phyloP scores from a whole-genome alignment of 1,140 invertebrate genomes.

The Saccostrea echinata region DNA sequence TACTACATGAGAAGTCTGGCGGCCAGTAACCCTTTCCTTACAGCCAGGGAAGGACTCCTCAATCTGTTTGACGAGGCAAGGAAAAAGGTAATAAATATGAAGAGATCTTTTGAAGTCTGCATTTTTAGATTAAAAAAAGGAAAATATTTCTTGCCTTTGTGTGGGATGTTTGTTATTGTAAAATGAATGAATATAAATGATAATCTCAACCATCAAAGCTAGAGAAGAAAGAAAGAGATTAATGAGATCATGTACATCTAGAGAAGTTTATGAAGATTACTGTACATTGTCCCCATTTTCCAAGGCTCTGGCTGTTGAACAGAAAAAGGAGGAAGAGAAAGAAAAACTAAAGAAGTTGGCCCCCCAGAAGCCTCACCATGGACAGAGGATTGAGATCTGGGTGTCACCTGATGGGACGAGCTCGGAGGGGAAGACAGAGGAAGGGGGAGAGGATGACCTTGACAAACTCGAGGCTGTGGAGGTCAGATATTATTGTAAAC shows the following conservation, averaged over 20 bases:
- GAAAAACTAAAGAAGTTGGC: conserved; percentile 84
- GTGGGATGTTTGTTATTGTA: no score
- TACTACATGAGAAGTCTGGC: conserved; percentile 97
- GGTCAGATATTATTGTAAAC: conserved; percentile 78
- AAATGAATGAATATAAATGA: no score
- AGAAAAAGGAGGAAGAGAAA: conserved; percentile 90
- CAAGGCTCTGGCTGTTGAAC: conserved; percentile 73
- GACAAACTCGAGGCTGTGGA: conserved; percentile 86
- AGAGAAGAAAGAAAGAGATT: no score
- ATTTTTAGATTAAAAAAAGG: no score
- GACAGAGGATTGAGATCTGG: conserved; percentile 78
- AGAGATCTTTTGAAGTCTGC: neutral
- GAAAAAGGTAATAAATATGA: conserved; percentile 86
- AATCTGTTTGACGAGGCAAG: conserved; percentile 95
- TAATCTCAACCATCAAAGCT: no score
- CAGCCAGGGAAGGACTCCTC: conserved; percentile 92
- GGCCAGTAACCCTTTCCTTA: conserved; percentile 94
- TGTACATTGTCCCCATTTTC: neutral
- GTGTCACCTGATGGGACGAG: conserved; percentile 74
- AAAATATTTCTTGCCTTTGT: no score
- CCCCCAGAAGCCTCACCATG: conserved; percentile 53
- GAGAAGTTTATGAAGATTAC: no score
- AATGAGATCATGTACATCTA: no score
- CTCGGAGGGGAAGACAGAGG: conserved; percentile 73
- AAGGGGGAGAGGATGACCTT: conserved; percentile 84